Evolutionary conservation across 2,113 vertebrate species (phyloP).

Genomic region (Lamprologus speciosus): DNA sequence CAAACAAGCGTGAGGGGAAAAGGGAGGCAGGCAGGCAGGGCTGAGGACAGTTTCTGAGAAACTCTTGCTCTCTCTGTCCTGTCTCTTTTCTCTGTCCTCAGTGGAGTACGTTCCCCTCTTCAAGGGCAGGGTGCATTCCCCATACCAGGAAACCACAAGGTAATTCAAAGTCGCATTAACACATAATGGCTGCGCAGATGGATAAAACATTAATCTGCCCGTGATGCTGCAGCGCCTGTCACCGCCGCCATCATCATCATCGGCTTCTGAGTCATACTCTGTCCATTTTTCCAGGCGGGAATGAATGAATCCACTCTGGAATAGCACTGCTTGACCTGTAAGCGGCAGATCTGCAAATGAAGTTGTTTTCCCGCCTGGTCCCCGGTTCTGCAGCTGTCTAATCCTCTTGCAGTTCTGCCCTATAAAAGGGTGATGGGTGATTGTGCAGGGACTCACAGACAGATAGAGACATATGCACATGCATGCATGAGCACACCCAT

Average conservation of each 20-base stretch:
- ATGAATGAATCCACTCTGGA: slow-evolving; percentile 26
- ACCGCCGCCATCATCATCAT: neutral
- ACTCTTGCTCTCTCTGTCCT: neutral
- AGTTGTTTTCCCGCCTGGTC: slow-evolving; percentile 10
- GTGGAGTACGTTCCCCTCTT: neutral
- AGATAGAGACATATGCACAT: slow-evolving; percentile 24
- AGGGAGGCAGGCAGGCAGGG: neutral
- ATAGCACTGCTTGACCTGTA: slow-evolving; percentile 4
- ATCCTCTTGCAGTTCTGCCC: neutral
- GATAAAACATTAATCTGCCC: slow-evolving; percentile 46
- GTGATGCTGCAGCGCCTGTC: slow-evolving; percentile 23
- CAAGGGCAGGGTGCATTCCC: neutral
- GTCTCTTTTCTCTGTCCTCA: neutral
- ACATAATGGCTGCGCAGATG: slow-evolving; percentile 27
- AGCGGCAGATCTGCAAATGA: slow-evolving; percentile 21
- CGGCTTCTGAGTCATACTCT: slow-evolving; percentile 29
- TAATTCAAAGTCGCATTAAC: slow-evolving; percentile 43
- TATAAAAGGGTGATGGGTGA: neutral
- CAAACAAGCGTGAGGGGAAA: slow-evolving; percentile 39
- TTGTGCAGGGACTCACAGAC: slow-evolving; percentile 4
- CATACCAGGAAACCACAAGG: neutral
- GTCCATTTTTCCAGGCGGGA: slow-evolving; percentile 12
- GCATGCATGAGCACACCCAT: slow-evolving; percentile 13
- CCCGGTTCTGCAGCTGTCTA: slow-evolving; percentile 30
- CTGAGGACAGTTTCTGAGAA: slow-evolving; percentile 10